Evolutionary conservation across 2,888 invertebrate genomes (phyloP), one percentile per base, ranked within the genome.

Genomic region (Ganaspis brasiliensis): DNA sequence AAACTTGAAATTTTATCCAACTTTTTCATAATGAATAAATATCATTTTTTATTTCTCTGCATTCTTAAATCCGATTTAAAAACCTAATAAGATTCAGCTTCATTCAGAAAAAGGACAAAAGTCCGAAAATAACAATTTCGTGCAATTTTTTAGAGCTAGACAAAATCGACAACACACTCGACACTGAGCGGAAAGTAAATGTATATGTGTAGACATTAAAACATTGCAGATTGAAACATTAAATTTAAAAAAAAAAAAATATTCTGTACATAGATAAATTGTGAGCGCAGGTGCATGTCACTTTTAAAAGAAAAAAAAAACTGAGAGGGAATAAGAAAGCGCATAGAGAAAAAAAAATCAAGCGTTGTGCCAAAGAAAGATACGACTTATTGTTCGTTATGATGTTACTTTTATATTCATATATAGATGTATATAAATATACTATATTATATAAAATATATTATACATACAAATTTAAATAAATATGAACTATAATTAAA

Each of bases 361-460:
- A 78, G 83, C 87, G 82, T 87, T 87, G 88, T 89, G 89, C 89
- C 89, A 88, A 84, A 85, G 79, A 84, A 83, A 81, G 76, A 80
- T 79, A 86, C 82, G 81, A 84, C 84, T 84, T 86, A 86, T 84
- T 84, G 81, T 86, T 83, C 76, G 84, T 86, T 83, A 84, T 56
- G 80, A 81, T 80, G 82, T 83, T 87, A 85, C 79, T 85, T 87
- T 86, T 85, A 83, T 87, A 84, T 84, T 83, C 84, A 82, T 81
- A 79, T 81, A 74, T 63, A 79, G 77, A 45, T n/a, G 71, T 52
- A 52, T 63, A 79, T 81, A 45, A 49, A 40, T 63, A 63, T 63
- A 63, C 21, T 24, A 40, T 63, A 63, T 40, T 24, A 40, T 24
- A 63, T 63, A 63, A 40, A 63, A 40, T 61, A 63, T 40, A 63